These are phyloP conservation scores for Xylocopa sonorina DNA, from an alignment of 1,140 invertebrate species.

Conservation along the genomic window DNA sequence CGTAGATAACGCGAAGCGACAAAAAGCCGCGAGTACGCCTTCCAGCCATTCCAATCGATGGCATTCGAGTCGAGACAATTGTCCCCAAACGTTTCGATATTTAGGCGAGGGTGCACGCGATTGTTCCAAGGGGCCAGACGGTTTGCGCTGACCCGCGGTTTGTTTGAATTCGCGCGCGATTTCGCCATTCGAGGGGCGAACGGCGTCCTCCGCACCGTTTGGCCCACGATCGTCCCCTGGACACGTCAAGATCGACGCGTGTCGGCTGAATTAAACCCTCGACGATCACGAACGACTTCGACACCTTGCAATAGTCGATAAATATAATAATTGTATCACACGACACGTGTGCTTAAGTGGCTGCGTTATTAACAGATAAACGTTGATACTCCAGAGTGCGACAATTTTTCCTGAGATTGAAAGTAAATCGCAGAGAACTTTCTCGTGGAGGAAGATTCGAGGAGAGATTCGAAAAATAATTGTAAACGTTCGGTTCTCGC, in stretches of 20 bases:
- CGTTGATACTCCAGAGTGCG: too few species aligned
- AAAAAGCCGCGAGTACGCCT: not conserved
- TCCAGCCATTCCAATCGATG: not conserved
- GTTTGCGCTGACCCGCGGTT: not conserved
- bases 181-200: not conserved
- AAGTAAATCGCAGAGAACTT: too few species aligned
- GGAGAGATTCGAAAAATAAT: too few species aligned
- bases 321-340: too few species aligned
- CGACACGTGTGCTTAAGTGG: too few species aligned
- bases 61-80: not conserved
- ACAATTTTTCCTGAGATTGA: too few species aligned
- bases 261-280: not conserved
- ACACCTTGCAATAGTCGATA: not conserved
- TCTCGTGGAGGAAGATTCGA: too few species aligned
- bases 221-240: not conserved
- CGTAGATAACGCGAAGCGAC: not conserved
- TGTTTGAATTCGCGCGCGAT: not conserved
- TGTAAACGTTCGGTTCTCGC: not conserved
- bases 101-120: not conserved
- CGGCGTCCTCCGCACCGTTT: not conserved
- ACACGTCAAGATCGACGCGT: not conserved
- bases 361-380: too few species aligned
- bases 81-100: not conserved
- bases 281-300: not conserved
- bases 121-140: not conserved